Percentiles rank a stretch among this genome's conserved stretches.
Evolutionary conservation across 2,113 vertebrate species (phyloP).

Genomic region (Capra hircus): DNA sequence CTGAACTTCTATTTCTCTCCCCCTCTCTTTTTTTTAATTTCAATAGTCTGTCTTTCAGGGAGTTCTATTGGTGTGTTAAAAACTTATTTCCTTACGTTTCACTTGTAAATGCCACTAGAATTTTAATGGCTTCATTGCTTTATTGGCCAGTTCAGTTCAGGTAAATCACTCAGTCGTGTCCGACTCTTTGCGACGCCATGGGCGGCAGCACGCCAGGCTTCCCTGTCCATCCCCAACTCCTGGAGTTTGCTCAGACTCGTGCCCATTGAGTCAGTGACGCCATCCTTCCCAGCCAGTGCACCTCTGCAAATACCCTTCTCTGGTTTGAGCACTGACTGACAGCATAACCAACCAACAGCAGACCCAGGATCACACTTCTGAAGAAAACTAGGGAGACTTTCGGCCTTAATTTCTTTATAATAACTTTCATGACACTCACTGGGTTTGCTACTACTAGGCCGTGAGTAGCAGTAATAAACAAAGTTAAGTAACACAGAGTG

Average conservation of each 20-base stretch:
- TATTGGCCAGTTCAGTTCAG: neutral
- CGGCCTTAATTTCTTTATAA: neutral
- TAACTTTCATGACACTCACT: neutral
- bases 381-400: neutral
- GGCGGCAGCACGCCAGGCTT: neutral
- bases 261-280: neutral
- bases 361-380: neutral
- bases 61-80: neutral
- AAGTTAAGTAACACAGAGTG: neutral
- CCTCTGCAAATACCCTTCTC: neutral
- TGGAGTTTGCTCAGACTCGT: neutral
- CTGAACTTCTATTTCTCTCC: neutral
- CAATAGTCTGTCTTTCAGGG: neutral
- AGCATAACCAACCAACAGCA: neutral
- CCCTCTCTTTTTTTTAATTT: neutral
- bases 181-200: accelerated
- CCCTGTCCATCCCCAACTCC: neutral
- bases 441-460: neutral
- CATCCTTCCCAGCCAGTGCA: neutral
- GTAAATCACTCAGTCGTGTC: neutral
- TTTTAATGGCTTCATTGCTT: neutral
- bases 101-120: neutral
- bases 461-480: neutral
- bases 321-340: neutral
- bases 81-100: neutral